Evolutionary conservation across 2,113 vertebrate genomes (phyloP), one percentile per base, ranked within the genome.

Genomic region (Epinephelus cyanopodus): DNA sequence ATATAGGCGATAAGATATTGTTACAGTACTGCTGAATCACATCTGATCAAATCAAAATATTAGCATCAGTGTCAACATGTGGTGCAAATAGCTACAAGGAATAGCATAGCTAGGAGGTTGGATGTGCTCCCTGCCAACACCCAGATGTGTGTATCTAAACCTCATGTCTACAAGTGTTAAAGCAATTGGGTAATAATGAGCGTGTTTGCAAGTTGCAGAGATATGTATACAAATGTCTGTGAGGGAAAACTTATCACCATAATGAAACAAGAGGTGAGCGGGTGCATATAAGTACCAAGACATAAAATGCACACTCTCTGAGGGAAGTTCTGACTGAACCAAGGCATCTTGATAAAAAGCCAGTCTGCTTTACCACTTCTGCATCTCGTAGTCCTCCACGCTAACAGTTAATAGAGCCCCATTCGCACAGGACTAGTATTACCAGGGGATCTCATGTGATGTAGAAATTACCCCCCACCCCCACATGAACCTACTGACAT

Each of bases 141-240:
- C 67, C 67, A 85, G 19, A 64, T 70, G 27, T 69, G 57, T 70
- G 42, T 42, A 57, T 61, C 42, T 60, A 9, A 68, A 61, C 7
- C 45, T 5, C 54, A 42, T 6, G 10, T 63, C 9, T 23, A 17
- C 21, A 42, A 47, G 27, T 64, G 64, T 53, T 70, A 8, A n/a
- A 75, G 50, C 13, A 19, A 81, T 33, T 52, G 56, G 58, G 4
- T 45, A 14, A 64, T 53, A 12, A 45, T 45, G 74, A 50, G 18
- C 61, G 37, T 14, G 56, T 60, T 52, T 65, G 72, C 42, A 83
- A 23, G n/a, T 18, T 33, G 33, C 3, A 53, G 70, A 37, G 57
- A 25, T 21, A 58, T 11, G 70, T 48, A 47, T 33, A 33, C 58
- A 79, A 37, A 66, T 60, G 56, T 68, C 53, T 71, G 33, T 19